Evolutionary conservation across 2,888 invertebrate genomes (phyloP), one percentile per base, ranked within the genome.

Genomic region (Aradus depressus): DNA sequence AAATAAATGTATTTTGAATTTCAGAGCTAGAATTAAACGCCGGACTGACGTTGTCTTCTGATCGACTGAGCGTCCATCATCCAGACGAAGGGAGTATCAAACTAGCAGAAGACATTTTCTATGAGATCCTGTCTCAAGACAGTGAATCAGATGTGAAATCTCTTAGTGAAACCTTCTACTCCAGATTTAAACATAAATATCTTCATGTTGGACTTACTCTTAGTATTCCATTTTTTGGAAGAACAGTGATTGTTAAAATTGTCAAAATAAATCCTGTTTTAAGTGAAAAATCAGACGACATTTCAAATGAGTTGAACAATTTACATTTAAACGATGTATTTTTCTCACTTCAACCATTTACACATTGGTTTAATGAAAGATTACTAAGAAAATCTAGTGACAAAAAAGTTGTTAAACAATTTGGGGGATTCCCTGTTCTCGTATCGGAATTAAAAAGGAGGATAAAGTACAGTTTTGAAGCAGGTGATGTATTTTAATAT

Each of bases 401-500:
- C 14, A n/a, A 19, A 6, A 50, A 22, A 8, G 16, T 23, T 5
- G 12, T 42, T 8, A 50, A 42, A 34, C 18, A 69, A 59, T 70
- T 86, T 56, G 87, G 85, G n/a, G 89, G 88, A 1, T 72, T 85
- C 34, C 68, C 76, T 57, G 69, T 75, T 50, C 74, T 84, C 60
- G 67, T 85, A 19, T 66, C 72, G 4, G 77, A 84, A 64, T 69
- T 88, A 34, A 71, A 74, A 12, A 61, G 75, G 78, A 58, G 70
- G 76, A 42, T 52, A 18, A 25, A 26, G 1, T 26, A 16, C 34
- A 35, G 26, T 6, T 23, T 37, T 1, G 34, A n/a, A n/a, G n/a
- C n/a, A 52, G 43, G 55, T 52, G 41, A 22, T 12, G 16, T 16
- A 8, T 22, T 50, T 18, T 19, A n/a, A 14, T 54, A 19, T 37